Evolutionary conservation across 2,113 vertebrate species (phyloP).

Genomic region (Rutilus rutilus): DNA sequence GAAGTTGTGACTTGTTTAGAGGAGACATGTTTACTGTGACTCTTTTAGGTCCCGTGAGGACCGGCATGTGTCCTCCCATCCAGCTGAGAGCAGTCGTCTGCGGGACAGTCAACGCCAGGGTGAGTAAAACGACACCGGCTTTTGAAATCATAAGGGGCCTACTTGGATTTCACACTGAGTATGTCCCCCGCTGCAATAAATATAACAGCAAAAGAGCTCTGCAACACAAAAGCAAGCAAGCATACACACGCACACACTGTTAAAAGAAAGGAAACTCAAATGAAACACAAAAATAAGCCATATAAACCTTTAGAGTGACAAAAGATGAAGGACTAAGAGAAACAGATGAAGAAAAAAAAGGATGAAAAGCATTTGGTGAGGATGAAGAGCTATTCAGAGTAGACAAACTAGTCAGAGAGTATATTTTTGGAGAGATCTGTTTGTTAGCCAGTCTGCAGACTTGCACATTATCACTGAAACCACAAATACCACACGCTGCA

Average conservation of each 20-base stretch:
- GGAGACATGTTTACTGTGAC: conserved; percentile 1
- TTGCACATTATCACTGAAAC: conserved; percentile 24
- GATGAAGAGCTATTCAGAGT: background rate
- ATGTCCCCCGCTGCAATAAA: conserved; percentile 29
- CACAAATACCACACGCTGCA: conserved; percentile 13
- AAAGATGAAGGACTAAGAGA: background rate
- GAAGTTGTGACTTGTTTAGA: background rate
- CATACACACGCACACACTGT: conserved; percentile 17
- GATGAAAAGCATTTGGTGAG: background rate
- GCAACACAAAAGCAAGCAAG: conserved; percentile 1
- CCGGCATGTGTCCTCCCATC: background rate
- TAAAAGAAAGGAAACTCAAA: background rate
- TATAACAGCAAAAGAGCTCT: conserved; percentile 5
- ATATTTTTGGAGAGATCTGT: conserved; percentile 9
- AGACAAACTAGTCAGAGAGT: background rate
- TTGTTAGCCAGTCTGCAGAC: conserved; percentile 22
- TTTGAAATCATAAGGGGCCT: conserved; percentile 43
- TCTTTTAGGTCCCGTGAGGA: conserved; percentile 16
- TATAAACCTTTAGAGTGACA: background rate
- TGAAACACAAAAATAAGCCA: background rate
- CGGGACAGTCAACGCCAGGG: background rate
- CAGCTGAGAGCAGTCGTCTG: conserved; percentile 1
- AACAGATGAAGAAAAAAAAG: background rate
- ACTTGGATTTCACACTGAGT: conserved; percentile 53
- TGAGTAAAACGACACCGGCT: conserved; percentile 51